phyloP scores from a whole-genome alignment of 35 echinoderm and acorn worm species.

The Lytechinus pictus region DNA sequence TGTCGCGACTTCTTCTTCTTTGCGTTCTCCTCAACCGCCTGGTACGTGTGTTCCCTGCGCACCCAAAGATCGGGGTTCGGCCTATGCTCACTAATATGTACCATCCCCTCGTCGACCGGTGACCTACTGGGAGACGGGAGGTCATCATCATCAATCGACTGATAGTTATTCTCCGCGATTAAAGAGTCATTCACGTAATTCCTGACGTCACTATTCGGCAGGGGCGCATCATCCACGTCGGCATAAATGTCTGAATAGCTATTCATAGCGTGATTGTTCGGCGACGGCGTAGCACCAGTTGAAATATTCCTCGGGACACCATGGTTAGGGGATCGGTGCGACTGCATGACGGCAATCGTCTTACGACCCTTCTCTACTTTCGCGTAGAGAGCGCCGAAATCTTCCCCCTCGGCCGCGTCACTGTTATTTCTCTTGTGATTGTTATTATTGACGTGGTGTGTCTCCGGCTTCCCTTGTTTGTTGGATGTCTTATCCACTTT shows the following conservation, averaged over 20 bases:
- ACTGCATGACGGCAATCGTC: conserved; percentile 21
- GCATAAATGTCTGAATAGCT: conserved; percentile 38
- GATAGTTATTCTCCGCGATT: conserved; percentile 28
- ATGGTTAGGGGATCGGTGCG: background rate
- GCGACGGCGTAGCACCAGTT: background rate
- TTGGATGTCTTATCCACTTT: conserved; percentile 59
- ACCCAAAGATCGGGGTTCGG: conserved; percentile 44
- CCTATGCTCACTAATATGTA: conserved; percentile 28
- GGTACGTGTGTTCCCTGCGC: conserved; percentile 39
- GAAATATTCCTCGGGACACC: background rate
- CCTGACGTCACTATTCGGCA: background rate
- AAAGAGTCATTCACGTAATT: conserved; percentile 20
- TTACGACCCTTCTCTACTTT: conserved; percentile 62
- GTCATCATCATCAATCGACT: conserved; percentile 46
- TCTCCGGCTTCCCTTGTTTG: background rate
- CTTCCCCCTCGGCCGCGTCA: background rate
- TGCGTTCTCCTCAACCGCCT: conserved; percentile 26
- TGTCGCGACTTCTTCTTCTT: background rate
- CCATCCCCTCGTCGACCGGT: background rate
- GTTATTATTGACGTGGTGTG: conserved; percentile 27
- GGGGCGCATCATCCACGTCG: conserved; percentile 16
- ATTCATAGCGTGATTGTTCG: background rate
- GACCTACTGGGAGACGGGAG: background rate
- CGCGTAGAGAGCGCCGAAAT: conserved; percentile 62
- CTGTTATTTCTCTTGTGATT: conserved; percentile 7